Evolutionary conservation across 2,797 vertebrate genomes (phyloP).

Genomic region (Champsocephalus gunnari): DNA sequence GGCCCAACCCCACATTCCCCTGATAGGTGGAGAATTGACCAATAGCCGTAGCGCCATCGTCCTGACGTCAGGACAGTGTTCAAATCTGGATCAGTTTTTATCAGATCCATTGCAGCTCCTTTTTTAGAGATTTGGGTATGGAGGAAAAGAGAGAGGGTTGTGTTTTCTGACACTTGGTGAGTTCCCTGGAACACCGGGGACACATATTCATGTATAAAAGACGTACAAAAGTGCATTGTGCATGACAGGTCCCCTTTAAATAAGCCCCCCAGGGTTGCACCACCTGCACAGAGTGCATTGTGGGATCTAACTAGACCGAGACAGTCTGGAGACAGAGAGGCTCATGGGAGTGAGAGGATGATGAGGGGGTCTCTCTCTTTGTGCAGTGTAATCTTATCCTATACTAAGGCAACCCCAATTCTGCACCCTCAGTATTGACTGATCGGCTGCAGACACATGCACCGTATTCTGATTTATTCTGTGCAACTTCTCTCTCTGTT

Average conservation of each 20-base stretch:
- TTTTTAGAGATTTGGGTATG: too few species aligned
- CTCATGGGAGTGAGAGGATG: slow-evolving; percentile 50
- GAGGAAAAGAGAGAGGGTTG: too few species aligned
- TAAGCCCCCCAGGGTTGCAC: slow-evolving; percentile 9
- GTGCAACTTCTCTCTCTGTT: neutral
- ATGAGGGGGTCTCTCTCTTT: slow-evolving; percentile 26
- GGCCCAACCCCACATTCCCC: too few species aligned
- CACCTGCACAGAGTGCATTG: slow-evolving; percentile 1
- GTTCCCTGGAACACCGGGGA: too few species aligned
- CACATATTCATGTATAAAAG: too few species aligned
- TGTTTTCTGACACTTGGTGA: too few species aligned
- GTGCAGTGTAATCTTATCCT: slow-evolving; percentile 64
- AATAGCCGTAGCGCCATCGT: too few species aligned
- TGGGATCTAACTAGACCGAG: slow-evolving; percentile 34
- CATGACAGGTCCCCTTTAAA: neutral
- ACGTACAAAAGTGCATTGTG: too few species aligned
- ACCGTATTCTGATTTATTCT: neutral
- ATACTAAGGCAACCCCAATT: slow-evolving; percentile 27
- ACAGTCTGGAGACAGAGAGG: slow-evolving; percentile 48
- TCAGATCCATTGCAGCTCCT: too few species aligned
- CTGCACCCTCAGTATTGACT: slow-evolving; percentile 20
- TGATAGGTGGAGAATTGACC: too few species aligned
- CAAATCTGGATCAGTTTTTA: too few species aligned
- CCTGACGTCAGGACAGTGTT: too few species aligned
- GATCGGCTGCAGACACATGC: neutral